A percentile compares a stretch with the other conserved stretches of the same genome.
phyloP scores from a whole-genome alignment of 1,140 invertebrate genomes.

The Brachionus paranguensis region DNA sequence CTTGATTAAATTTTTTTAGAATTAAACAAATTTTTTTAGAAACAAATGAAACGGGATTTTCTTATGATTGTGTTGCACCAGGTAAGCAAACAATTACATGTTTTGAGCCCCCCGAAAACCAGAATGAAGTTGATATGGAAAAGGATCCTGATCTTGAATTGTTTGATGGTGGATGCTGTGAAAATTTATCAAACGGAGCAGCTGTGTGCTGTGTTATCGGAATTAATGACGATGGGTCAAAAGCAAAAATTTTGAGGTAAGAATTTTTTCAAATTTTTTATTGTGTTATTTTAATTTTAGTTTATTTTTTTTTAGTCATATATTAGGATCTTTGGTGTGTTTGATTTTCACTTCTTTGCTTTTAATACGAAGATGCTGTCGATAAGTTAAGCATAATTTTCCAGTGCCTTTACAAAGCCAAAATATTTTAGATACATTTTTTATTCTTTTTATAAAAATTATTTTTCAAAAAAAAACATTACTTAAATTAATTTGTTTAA shows the following conservation, averaged over 20 bases:
- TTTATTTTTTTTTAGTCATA: background rate
- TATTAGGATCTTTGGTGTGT: background rate
- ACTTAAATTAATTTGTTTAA: background rate
- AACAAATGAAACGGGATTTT: background rate
- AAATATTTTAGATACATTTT: background rate
- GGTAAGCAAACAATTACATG: background rate
- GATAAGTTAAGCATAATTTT: background rate
- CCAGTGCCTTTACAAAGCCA: too few relatives aligned
- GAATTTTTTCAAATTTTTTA: background rate
- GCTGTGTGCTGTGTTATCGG: constrained; percentile 1
- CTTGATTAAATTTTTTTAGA: background rate
- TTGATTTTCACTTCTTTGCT: background rate
- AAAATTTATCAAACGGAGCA: background rate
- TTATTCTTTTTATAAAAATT: background rate
- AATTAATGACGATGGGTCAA: background rate
- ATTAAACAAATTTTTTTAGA: background rate
- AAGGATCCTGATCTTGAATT: background rate
- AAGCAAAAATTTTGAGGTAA: constrained; percentile 16
- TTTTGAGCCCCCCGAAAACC: background rate
- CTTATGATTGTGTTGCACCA: background rate
- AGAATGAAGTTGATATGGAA: background rate
- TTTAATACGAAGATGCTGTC: background rate
- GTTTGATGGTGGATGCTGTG: constrained; percentile 14
- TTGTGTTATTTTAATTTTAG: background rate
- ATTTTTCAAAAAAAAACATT: background rate